These are phyloP conservation scores for Pachydiplax longipennis DNA, from an alignment of 2,888 invertebrate species.

Conservation along the genomic window DNA sequence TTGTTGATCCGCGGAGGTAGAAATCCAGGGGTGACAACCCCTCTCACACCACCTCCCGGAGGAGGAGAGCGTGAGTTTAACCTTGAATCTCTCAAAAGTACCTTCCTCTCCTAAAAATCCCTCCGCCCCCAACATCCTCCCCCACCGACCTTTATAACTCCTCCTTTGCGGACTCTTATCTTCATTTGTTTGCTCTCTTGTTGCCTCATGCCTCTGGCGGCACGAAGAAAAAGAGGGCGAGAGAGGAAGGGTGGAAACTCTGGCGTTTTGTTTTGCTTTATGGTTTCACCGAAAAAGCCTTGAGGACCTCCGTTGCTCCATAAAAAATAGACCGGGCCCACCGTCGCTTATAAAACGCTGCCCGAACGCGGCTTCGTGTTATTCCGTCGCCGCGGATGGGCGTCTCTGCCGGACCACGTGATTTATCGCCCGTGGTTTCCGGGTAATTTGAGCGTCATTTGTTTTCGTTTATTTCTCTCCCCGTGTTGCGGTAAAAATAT, in stretches of 20 bases:
- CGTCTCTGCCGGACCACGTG: neutral
- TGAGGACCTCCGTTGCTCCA: neutral
- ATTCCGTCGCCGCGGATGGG: neutral
- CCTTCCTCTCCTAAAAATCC: neutral
- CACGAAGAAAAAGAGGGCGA: neutral
- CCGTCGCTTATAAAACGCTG: neutral
- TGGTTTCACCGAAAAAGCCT: neutral
- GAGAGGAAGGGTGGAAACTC: neutral
- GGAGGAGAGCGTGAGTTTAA: neutral
- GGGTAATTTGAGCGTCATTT: neutral
- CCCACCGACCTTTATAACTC: neutral
- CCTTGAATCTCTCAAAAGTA: neutral
- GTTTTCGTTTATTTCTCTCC: neutral
- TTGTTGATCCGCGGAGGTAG: neutral
- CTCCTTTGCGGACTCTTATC: slow-evolving; percentile 37
- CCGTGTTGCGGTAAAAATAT: neutral
- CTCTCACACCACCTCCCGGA: neutral
- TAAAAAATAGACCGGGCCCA: neutral
- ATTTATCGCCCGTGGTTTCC: neutral
- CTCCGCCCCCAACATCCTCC: neutral
- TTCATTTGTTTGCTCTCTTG: slow-evolving; percentile 42
- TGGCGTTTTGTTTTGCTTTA: neutral
- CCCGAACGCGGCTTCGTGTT: neutral
- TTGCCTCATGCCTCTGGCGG: neutral
- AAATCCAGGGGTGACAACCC: neutral